Base-by-base conservation (phyloP, 2,797 vertebrate species). In the Choloepus didactylus region DNA sequence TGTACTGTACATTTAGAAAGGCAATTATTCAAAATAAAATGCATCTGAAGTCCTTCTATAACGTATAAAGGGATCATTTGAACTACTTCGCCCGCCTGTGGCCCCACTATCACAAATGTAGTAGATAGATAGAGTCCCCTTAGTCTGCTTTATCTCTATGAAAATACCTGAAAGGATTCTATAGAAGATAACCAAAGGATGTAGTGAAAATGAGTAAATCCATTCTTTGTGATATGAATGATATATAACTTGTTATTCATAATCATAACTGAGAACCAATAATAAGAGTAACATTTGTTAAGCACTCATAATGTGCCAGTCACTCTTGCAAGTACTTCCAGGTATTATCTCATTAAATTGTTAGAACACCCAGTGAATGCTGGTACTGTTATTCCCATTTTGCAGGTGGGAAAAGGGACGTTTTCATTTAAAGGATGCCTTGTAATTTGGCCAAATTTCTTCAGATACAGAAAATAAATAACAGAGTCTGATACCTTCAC, bases 1-100 rank as follows among this genome's bases (percentile, higher is more conserved):
- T 59, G 10, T 69, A 16, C 46, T 94, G 49, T 73, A 25, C 73
- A 67, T 31, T 93, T 95, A 56, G 54, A 86, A 91, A 79, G 75
- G 64, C 1, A 4, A 14, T 87, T 84, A 87, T 62, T 94, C 67
- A 82, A 38, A 81, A 56, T 69, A 93, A 70, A 86, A 23, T 80
- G 60, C 6, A 67, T 11, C 12, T 38, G 14, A 81, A 81, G 11
- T 87, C 25, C n/a, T 92, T 72, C 60, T 84, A 4, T 23, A 41
- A 9, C 41, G 0, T 62, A 62, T 72, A 91, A 75, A 84, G 19
- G 35, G 12, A 69, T 66, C 60, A 83, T 44, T 56, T 75, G 29
- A 89, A 85, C 67, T 91, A 41, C 38, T 89, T 90, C 82, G 11
- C 9, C 35, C 2, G 79, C 41, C 3, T 85, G 46, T 16, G 49